phyloP scores from a whole-genome alignment of 2,113 vertebrate species.

The Gallinago media region DNA sequence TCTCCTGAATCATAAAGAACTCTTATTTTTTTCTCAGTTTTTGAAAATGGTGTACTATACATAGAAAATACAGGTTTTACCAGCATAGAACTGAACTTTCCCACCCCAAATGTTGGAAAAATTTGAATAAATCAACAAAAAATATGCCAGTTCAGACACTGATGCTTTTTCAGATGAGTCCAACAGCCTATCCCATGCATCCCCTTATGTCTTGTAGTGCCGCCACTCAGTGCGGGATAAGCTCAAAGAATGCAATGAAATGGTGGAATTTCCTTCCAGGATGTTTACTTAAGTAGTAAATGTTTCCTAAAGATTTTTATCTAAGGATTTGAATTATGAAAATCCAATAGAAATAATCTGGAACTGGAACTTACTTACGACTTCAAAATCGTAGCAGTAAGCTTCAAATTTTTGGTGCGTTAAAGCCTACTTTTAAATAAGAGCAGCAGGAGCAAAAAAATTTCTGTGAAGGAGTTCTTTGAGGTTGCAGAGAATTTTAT shows the following conservation, averaged over 20 bases:
- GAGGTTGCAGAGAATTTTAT: too few species aligned
- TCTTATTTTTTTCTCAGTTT: not conserved
- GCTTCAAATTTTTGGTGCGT: rapidly evolving
- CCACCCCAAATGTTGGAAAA: not conserved
- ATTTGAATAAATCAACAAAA: not conserved
- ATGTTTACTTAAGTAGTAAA: not conserved
- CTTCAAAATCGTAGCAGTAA: not conserved
- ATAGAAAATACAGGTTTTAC: rapidly evolving
- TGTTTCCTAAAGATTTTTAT: not conserved
- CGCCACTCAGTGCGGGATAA: not conserved
- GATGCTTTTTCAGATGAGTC: not conserved
- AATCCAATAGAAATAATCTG: not conserved
- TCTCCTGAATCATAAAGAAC: not conserved
- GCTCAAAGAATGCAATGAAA: not conserved
- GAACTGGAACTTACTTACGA: not conserved
- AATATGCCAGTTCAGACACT: not conserved
- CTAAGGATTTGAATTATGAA: not conserved
- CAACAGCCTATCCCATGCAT: not conserved
- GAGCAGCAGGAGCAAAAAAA: not conserved
- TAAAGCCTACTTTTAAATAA: not conserved
- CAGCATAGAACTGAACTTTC: not conserved
- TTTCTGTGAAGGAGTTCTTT: not conserved
- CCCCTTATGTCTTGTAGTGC: not conserved
- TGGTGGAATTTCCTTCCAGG: not conserved
- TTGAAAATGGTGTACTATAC: rapidly evolving